Percentiles rank a stretch among this genome's conserved stretches.
phyloP scores from a whole-genome alignment of 2,113 vertebrate genomes.

The Xerus inauris region DNA sequence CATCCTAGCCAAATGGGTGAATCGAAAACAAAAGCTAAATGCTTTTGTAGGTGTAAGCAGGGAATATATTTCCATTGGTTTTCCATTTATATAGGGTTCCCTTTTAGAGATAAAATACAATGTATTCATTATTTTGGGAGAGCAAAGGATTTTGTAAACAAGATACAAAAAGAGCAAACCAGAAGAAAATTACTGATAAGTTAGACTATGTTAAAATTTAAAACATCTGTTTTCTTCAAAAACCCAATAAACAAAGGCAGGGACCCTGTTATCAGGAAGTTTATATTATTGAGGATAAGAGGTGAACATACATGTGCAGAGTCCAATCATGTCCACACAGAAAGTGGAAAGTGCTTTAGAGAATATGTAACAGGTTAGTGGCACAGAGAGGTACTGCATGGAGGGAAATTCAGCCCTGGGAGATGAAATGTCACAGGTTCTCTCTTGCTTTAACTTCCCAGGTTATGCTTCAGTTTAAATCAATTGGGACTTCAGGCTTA shows the following conservation, averaged over 20 bases:
- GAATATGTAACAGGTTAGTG: not conserved
- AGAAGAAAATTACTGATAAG: not conserved
- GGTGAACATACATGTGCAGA: not conserved
- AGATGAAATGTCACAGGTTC: rapidly evolving
- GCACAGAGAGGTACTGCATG: not conserved
- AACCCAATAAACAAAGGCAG: not conserved
- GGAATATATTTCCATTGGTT: too few species aligned
- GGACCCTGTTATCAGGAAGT: not conserved
- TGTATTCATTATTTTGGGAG: not conserved
- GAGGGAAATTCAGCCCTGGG: not conserved
- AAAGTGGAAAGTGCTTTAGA: not conserved
- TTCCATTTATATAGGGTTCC: too few species aligned
- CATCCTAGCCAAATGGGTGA: not conserved
- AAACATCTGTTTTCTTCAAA: not conserved
- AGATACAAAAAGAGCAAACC: not conserved
- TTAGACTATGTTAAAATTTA: not conserved
- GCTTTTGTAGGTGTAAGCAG: too few species aligned
- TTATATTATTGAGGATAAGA: not conserved
- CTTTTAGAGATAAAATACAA: not conserved
- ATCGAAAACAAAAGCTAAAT: not conserved
- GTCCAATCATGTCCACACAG: not conserved
- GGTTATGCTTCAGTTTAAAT: not conserved
- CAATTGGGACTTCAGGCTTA: not conserved
- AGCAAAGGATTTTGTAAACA: not conserved
- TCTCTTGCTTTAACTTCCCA: not conserved